Conservation (phyloP, 2,888 invertebrate species). For the Limnephilus auricula region DNA sequence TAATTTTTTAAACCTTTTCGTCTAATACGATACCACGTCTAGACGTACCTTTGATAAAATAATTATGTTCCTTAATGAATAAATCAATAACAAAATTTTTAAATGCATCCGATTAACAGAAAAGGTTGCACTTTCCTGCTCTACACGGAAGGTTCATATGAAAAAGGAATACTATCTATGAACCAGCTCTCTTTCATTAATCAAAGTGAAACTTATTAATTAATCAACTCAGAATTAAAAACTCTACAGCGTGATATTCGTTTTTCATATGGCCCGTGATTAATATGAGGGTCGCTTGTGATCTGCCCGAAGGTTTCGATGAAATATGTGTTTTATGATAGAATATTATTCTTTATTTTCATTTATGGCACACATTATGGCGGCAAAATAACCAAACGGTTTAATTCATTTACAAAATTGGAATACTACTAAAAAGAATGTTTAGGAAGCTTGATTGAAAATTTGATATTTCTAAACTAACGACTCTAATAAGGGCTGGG, state of each 20-base stretch:
- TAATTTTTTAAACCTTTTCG: no score
- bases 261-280: constrained; percentile 36
- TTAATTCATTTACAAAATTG: background rate
- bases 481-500: no score
- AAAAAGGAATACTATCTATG: constrained; percentile 9
- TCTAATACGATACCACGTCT: no score
- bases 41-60: no score
- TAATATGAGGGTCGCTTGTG: constrained; percentile 38
- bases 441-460: background rate
- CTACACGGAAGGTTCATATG: background rate
- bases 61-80: no score
- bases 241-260: constrained; percentile 49
- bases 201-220: constrained; percentile 57
- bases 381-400: background rate
- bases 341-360: background rate
- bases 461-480: background rate
- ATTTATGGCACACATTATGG: background rate
- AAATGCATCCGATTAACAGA: no score
- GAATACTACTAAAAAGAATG: background rate
- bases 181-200: constrained; percentile 38
- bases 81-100: no score
- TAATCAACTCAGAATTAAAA: constrained; percentile 64
- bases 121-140: background rate
- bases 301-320: constrained; percentile 10
- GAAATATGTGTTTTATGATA: constrained; percentile 37